Evolutionary conservation across 2,113 vertebrate genomes (phyloP), one percentile per base, ranked within the genome.

Genomic region (Hyaena hyaena): DNA sequence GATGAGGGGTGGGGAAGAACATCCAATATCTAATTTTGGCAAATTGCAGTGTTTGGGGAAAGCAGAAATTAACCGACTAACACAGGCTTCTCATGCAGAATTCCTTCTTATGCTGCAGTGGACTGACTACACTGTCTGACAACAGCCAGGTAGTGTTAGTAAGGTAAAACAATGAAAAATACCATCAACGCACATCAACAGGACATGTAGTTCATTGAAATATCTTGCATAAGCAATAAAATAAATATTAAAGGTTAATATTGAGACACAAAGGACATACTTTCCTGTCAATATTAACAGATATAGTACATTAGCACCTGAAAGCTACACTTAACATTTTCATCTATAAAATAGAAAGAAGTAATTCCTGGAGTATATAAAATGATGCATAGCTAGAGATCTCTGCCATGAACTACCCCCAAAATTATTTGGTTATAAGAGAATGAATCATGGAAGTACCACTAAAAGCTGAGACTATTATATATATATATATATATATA

Each of bases 371-470:
- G 16, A 90, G 80, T 91, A 84, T 45, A 28, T 93, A 97, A 95
- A 97, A 74, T 98, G 93, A 98, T 85, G 43, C 61, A 93, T 69
- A 80, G 89, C 80, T 16, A 79, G 85, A 77, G 65, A n/a, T 45
- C 89, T 93, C 95, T 98, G 95, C 84, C 73, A 97, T 85, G 69
- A 95, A 87, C 53, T 24, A 93, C 86, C 93, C 66, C 95, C 97
- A n/a, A 97, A 98, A 58, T 96, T 96, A 98, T 97, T 98, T 97
- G 90, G 63, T 96, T 77, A 65, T 83, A 95, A 58, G 96, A 98
- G 96, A 96, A 45, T 88, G 92, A 97, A 98, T 98, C 92, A 97
- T 48, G 95, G 53, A 93, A 77, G 28, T 17, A 26, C 17, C 93
- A 97, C 87, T 90, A 94, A 97, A 97, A 96, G 43, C 66, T 92